Conservation (phyloP, 2,113 vertebrate genomes). For the Struthio camelus region DNA sequence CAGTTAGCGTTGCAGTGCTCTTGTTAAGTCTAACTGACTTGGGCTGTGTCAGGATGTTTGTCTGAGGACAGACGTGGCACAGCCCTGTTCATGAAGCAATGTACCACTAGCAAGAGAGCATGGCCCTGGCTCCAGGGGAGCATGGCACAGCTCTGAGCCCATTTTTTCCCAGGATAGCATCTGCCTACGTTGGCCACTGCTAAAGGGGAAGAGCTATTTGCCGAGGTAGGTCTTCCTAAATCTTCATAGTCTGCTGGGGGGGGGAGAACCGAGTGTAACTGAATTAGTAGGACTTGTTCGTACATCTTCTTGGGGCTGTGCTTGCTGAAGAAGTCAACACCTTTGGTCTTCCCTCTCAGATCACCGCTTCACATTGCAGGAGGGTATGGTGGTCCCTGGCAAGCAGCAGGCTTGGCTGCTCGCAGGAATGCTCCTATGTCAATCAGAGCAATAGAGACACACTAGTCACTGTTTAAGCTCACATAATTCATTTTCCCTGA, state of each 20-base stretch:
- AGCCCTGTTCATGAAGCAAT: background rate
- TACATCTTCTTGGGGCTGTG: background rate
- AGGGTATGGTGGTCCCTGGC: accelerated
- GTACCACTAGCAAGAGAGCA: too few species aligned
- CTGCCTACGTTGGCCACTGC: background rate
- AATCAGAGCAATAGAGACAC: accelerated
- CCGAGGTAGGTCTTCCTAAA: background rate
- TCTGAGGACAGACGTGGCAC: background rate
- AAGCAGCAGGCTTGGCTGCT: background rate
- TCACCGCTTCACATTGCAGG: background rate
- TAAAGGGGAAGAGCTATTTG: background rate
- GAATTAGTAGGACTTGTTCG: background rate
- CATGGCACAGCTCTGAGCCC: background rate
- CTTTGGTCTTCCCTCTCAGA: background rate
- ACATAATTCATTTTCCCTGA: background rate
- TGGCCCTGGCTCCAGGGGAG: too few species aligned
- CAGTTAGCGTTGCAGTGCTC: background rate
- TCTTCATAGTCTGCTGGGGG: background rate
- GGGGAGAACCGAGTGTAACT: background rate
- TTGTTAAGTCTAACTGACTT: background rate
- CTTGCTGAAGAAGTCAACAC: background rate
- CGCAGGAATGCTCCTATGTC: background rate
- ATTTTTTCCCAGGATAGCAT: background rate
- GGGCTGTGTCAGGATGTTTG: background rate
- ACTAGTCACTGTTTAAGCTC: background rate